Conservation (phyloP, 1,140 invertebrate species). For the Phthorimaea operculella region DNA sequence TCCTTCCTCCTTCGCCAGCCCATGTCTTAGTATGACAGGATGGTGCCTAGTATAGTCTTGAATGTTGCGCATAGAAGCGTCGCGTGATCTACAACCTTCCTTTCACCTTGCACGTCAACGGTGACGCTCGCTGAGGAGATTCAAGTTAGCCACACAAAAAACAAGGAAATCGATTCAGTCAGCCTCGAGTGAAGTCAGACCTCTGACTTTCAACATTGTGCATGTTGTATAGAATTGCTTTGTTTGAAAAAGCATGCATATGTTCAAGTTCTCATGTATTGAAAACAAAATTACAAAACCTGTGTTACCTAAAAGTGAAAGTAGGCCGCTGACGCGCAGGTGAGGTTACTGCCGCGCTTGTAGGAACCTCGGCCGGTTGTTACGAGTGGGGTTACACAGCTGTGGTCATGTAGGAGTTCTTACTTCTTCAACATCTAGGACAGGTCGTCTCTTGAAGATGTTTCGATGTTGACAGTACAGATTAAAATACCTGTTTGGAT, state of each 20-base stretch:
- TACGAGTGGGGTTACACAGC: background rate
- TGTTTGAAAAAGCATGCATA: background rate
- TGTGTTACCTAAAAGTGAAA: slow-evolving; percentile 8
- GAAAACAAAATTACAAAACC: slow-evolving; percentile 12
- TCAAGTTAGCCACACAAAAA: slow-evolving; percentile 1
- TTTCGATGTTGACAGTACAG: background rate
- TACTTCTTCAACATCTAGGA: no score
- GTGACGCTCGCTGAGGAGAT: background rate
- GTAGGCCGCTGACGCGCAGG: background rate
- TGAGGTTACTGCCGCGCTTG: background rate
- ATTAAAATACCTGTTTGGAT: slow-evolving; percentile 1
- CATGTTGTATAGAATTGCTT: background rate
- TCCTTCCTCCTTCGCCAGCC: background rate
- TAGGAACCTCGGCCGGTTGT: background rate
- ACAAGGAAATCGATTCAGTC: slow-evolving; percentile 1
- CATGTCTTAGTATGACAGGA: background rate
- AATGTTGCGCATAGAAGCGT: background rate
- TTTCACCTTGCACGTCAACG: background rate
- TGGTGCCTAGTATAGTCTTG: background rate
- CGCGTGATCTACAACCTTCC: background rate
- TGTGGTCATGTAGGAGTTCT: background rate
- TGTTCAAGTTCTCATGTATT: slow-evolving; percentile 9
- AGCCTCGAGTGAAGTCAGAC: slow-evolving; percentile 16
- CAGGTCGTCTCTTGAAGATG: background rate
- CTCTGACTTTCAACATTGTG: slow-evolving; percentile 3